Conservation (phyloP, 1,140 invertebrate species). For the Drosophila parvula region DNA sequence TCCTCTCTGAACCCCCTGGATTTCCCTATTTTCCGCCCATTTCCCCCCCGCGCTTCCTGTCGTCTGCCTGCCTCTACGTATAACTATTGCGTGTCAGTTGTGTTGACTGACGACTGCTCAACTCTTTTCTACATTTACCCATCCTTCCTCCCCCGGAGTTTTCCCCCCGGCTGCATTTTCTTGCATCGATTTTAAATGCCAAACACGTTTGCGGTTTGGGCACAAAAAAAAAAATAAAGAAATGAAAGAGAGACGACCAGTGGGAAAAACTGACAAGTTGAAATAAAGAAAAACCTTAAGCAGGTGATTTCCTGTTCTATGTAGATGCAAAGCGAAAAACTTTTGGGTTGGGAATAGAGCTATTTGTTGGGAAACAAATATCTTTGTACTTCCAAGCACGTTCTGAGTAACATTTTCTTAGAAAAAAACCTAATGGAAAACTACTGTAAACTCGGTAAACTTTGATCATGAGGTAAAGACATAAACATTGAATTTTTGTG, state of each 20-base stretch:
- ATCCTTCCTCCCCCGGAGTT: constrained; percentile 12
- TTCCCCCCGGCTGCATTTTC: constrained; percentile 24
- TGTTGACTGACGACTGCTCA: constrained; percentile 57
- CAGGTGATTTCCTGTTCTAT: constrained; percentile 53
- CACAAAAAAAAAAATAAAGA: constrained; percentile 30
- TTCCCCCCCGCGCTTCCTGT: constrained; percentile 8
- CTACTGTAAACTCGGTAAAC: constrained; percentile 4
- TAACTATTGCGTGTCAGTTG: constrained; percentile 60
- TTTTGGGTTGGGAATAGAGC: constrained; percentile 5
- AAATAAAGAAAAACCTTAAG: constrained; percentile 45
- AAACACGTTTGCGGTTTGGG: constrained; percentile 56
- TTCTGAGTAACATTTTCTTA: constrained; percentile 9
- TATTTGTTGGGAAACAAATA: constrained; percentile 6
- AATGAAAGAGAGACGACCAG: constrained; percentile 5
- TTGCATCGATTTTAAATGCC: constrained; percentile 54
- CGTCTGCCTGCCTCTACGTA: not conserved
- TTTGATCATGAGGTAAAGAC: no score
- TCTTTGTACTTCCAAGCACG: constrained; percentile 26
- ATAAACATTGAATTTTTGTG: not conserved
- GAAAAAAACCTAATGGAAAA: constrained; percentile 31
- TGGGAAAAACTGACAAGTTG: constrained; percentile 46
- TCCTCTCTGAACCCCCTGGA: constrained; percentile 12
- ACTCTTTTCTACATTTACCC: constrained; percentile 37
- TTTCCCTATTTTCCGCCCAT: constrained; percentile 29
- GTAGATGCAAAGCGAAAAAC: constrained; percentile 29